Base-by-base conservation (phyloP, 2,113 vertebrate genomes). In the Nycticorax nycticorax region DNA sequence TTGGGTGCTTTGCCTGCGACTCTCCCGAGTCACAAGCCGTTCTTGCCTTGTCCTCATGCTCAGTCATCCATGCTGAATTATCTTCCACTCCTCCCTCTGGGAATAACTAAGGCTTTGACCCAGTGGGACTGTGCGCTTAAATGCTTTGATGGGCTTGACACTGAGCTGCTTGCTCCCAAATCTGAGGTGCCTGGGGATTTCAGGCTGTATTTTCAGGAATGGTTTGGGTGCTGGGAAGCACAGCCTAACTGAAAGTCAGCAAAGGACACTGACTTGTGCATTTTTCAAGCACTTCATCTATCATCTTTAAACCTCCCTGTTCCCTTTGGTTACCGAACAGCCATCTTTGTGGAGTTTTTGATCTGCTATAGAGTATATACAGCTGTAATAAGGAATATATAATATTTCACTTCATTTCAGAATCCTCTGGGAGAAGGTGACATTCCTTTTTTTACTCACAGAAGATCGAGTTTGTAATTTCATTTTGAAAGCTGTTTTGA, bases 391-490 rank as follows among this genome's bases (percentile, higher is more conserved):
- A 85, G 26, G 75, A 95, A 95, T 77, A 71, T 57, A 67, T 48
- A 94, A 72, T 89, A 93, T 95, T 96, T 94, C 62, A 56, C 55
- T 80, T 96, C 32, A 88, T 97, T 97, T 92, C 33, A 72, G 74
- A 97, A 94, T 97, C 85, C 59, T 89, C 71, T 60, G 37, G 41
- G 71, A 96, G 23, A 85, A 87, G 85, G 74, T 81, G 48, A 30
- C 93, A 86, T 94, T 97, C 85, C 60, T 90, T 79, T 96, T 96
- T 96, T 97, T 83, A 80, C 75, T 85, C 60, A 75, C 41, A 64
- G 26, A 91, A 94, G 72, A 95, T 92, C 43, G 85, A 92, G 93
- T 96, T 76, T 85, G 33, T 73, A 43, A 74, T 84, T 84, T 62
- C 32, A 43, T 91, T 93, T 88, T 85, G 18, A 30, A 96, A 30